Percentiles rank a stretch among this genome's conserved stretches.
phyloP scores from a whole-genome alignment of 1,140 invertebrate species.

The Eriocheir sinensis region DNA sequence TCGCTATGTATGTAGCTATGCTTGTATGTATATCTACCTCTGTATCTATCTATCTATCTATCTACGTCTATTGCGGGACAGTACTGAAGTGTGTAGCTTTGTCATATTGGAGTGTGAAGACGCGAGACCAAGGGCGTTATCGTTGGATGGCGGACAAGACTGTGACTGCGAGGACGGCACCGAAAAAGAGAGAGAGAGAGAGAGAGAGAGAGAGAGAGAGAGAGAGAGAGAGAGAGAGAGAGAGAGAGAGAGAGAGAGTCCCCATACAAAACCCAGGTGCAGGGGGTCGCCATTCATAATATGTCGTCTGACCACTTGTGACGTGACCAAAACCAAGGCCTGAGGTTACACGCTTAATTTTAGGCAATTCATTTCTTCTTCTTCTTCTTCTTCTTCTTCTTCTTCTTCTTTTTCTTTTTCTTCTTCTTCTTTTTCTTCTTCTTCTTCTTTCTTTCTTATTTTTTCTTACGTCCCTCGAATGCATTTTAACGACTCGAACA shows the following conservation, averaged over 20 bases:
- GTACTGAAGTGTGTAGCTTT: background rate
- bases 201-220: conserved; percentile 21
- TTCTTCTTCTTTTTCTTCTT: too few relatives aligned
- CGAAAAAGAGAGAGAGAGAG: background rate
- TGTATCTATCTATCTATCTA: background rate
- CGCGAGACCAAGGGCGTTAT: background rate
- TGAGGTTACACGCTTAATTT: too few relatives aligned
- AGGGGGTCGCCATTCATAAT: background rate
- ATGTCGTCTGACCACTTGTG: too few relatives aligned
- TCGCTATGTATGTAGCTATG: background rate
- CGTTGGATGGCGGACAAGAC: background rate
- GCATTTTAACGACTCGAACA: too few relatives aligned
- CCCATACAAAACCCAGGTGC: too few relatives aligned
- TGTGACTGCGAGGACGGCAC: background rate
- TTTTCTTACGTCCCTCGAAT: too few relatives aligned
- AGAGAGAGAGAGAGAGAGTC: conserved; percentile 13
- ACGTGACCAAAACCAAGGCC: too few relatives aligned
- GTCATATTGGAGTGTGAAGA: background rate
- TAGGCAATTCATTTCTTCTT: too few relatives aligned
- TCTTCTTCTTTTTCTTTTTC: too few relatives aligned
- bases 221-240: conserved; percentile 37
- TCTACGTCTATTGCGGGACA: background rate
- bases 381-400: too few relatives aligned
- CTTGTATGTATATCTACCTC: background rate
- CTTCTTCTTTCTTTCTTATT: too few relatives aligned